phyloP scores from a whole-genome alignment of 1,140 invertebrate species.

The Grapholita molesta region DNA sequence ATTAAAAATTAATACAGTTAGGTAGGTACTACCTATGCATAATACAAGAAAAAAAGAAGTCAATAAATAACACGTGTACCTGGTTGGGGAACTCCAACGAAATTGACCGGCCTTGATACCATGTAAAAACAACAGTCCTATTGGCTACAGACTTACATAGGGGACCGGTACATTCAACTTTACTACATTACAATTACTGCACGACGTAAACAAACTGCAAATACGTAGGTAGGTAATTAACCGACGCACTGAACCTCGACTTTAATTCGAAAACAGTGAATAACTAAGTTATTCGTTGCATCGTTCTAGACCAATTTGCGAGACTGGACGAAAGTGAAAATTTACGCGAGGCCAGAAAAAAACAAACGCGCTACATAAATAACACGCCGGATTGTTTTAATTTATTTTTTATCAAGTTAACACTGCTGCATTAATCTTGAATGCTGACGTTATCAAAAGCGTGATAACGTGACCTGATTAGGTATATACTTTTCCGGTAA shows the following conservation, averaged over 20 bases:
- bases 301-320: constrained; percentile 4
- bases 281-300: constrained; percentile 9
- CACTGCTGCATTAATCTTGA: constrained; percentile 35
- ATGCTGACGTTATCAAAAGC: constrained; percentile 34
- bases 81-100: not conserved
- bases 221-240: not conserved
- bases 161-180: not conserved
- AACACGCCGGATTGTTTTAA: constrained; percentile 8
- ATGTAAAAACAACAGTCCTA: not conserved
- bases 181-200: not conserved
- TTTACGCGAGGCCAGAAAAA: constrained; percentile 22
- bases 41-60: not conserved
- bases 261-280: constrained; percentile 12
- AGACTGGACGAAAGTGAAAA: constrained; percentile 40
- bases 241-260: not conserved
- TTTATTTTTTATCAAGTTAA: constrained; percentile 31
- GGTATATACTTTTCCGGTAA: constrained; percentile 8
- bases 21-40: not conserved
- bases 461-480: constrained; percentile 47
- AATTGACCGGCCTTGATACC: not conserved
- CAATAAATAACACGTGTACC: not conserved
- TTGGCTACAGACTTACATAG: not conserved
- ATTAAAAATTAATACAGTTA: not conserved
- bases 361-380: constrained; percentile 19
- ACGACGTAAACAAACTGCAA: not conserved